phyloP scores from a whole-genome alignment of 2,888 invertebrate species.

The Apotomis turbidana region DNA sequence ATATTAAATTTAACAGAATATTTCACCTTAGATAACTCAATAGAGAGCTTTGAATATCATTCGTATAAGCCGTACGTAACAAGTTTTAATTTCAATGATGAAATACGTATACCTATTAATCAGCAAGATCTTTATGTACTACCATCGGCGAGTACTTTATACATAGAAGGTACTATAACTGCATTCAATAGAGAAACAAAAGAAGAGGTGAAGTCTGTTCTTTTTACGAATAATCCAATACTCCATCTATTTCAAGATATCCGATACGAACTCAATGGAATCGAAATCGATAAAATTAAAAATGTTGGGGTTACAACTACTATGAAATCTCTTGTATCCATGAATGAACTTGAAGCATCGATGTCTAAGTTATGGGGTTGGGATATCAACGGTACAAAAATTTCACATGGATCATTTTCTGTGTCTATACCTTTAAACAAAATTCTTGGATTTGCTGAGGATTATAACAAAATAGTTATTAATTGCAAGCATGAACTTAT shows the following conservation, averaged over 20 bases:
- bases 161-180: not conserved
- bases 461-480: not conserved
- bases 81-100: conserved; percentile 5
- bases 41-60: conserved; percentile 2
- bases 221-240: conserved; percentile 11
- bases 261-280: conserved; percentile 11
- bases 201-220: not conserved
- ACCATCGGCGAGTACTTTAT: not conserved
- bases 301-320: conserved; percentile 1
- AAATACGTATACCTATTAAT: conserved; percentile 3
- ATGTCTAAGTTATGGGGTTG: conserved; percentile 10
- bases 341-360: not conserved
- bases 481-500: conserved; percentile 2
- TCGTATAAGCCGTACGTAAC: conserved; percentile 5
- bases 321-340: conserved; percentile 11
- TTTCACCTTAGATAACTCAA: not conserved
- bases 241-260: conserved; percentile 10
- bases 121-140: conserved; percentile 1
- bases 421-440: conserved; percentile 13
- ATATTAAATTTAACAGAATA: not conserved
- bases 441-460: not conserved
- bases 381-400: conserved; percentile 4
- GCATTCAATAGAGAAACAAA: not conserved
- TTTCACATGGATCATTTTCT: not conserved
- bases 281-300: conserved; percentile 12